Base-by-base conservation (phyloP, 2,888 invertebrate species). In the Taenaris catops region DNA sequence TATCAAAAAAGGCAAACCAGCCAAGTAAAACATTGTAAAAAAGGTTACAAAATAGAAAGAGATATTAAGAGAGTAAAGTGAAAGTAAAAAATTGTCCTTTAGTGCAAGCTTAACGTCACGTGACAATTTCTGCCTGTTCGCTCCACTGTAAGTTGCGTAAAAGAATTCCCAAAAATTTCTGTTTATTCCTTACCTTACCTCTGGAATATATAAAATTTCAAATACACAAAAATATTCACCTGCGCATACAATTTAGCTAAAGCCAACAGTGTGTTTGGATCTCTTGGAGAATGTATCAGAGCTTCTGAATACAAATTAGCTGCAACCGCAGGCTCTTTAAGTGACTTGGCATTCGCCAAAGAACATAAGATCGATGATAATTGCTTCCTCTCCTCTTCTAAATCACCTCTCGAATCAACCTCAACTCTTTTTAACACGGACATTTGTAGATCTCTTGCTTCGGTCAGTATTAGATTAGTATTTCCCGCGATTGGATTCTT, bases 221-320 rank as follows among this genome's bases (percentile, higher is more conserved):
- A n/a, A n/a, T n/a, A n/a, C n/a, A n/a, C n/a, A n/a, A 14, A 3
- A 14, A 14, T 3, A 53, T 58, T 51, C 58, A 93, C 93, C 83
- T 94, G 93, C 80, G 95, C 92, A 57, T 94, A 94, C 1, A 95
- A 74, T 51, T 93, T 94, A 1, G 96, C 94, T 28, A 96, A 72
- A 0, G 93, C 90, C 14, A 93, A 79, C 45, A 96, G 74, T 31
- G 93, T 91, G 42, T 89, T 88, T 1, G 93, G 86, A 64, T 97
- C 95, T 38, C 92, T 89, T 0, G 96, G 94, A 29, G 91, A 90
- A 55, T 94, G 91, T 25, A 91, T 90, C 12, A 98, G 72, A 0
- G 97, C 96, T 63, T 98, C 97, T 41, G 96, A 95, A 63, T 96
- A 96, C 58, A 92, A 89, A 44, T 90, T 90, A 0, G 97, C 95